Evolutionary conservation across 2,113 vertebrate genomes (phyloP).

Genomic region (Oreotrochilus melanogaster): DNA sequence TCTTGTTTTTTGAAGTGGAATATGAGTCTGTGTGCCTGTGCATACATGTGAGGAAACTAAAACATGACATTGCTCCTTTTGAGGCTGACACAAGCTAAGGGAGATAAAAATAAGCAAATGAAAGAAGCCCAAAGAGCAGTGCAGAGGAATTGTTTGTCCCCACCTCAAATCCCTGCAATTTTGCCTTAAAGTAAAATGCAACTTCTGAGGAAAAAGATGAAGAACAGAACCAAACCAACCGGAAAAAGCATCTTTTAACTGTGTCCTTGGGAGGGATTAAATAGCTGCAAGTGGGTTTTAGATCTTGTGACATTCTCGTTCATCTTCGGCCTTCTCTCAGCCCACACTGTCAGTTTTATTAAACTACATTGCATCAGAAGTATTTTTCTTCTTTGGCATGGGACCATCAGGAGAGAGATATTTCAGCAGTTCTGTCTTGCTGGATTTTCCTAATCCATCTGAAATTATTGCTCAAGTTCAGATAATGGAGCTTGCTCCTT

Average conservation of each 20-base stretch:
- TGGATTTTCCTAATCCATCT: background rate
- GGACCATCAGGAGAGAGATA: background rate
- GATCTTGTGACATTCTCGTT: background rate
- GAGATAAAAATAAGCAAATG: background rate
- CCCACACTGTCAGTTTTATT: background rate
- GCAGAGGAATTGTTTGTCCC: background rate
- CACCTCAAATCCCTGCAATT: background rate
- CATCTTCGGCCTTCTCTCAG: background rate
- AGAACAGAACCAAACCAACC: background rate
- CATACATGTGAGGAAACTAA: background rate
- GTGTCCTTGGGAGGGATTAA: background rate
- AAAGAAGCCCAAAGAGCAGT: background rate
- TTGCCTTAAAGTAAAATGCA: background rate
- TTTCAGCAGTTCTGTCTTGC: slow-evolving; percentile 14
- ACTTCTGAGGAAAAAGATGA: background rate
- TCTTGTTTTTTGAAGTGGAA: background rate
- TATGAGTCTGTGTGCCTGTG: background rate
- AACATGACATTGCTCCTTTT: background rate
- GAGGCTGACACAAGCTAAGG: background rate
- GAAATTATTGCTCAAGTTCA: background rate
- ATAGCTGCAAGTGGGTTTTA: background rate
- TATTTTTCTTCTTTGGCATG: background rate
- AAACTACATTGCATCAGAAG: background rate
- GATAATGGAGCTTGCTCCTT: background rate
- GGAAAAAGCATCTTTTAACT: background rate